These are phyloP conservation scores for Empis stercorea DNA, from an alignment of 2,888 invertebrate genomes.

Conservation along the genomic window DNA sequence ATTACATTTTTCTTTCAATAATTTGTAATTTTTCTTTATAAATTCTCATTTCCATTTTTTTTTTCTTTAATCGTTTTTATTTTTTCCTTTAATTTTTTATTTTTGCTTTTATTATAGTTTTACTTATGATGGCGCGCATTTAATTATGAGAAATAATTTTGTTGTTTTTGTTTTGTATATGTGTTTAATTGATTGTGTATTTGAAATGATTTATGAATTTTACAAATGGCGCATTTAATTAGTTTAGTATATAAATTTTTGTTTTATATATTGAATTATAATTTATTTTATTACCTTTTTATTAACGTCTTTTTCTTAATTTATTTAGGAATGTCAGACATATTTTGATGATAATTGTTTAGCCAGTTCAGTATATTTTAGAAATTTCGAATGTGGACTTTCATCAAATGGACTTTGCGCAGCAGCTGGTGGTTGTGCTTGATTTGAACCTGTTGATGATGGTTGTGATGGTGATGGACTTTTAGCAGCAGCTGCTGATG, in stretches of 20 bases:
- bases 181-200: not conserved
- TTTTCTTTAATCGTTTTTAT: no score
- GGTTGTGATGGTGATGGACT: slow-evolving; percentile 5
- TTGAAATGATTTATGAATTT: slow-evolving; percentile 1
- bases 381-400: slow-evolving; percentile 92
- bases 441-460: slow-evolving; percentile 12
- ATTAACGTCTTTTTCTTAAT: not conserved
- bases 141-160: no score
- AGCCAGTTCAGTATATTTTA: slow-evolving; percentile 96
- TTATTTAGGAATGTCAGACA: slow-evolving; percentile 48
- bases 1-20: no score
- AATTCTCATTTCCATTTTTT: no score
- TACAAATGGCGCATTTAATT: not conserved
- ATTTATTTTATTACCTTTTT: not conserved
- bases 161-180: not conserved
- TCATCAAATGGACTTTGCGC: slow-evolving; percentile 60
- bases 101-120: no score
- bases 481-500: slow-evolving; percentile 16
- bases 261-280: slow-evolving; percentile 9
- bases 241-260: slow-evolving; percentile 1
- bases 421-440: slow-evolving; percentile 31
- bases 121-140: no score
- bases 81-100: no score
- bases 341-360: slow-evolving; percentile 96
- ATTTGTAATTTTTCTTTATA: no score